Conservation (phyloP, 64 coral and sea anemone genomes). For the Acropora yongei region DNA sequence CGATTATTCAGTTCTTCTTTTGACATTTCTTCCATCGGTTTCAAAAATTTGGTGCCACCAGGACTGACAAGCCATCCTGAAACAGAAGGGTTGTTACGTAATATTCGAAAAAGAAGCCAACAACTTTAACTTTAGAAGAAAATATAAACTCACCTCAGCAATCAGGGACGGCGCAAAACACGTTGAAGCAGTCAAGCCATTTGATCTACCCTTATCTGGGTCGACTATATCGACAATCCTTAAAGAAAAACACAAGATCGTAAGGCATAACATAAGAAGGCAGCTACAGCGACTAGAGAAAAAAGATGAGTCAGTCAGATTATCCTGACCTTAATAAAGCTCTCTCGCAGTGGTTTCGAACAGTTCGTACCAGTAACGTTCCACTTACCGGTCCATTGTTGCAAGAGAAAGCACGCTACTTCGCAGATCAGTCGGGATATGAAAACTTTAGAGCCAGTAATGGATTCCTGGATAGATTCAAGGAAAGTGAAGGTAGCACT, state of each 20-base stretch:
- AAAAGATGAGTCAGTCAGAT: conserved; percentile 60
- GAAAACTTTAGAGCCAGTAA: conserved; percentile 40
- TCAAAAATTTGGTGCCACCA: no score
- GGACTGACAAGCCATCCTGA: no score
- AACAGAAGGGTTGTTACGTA: no score
- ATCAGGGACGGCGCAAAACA: background rate
- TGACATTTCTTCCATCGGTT: no score
- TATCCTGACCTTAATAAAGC: conserved; percentile 54
- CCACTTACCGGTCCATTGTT: conserved; percentile 45
- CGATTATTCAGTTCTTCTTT: no score
- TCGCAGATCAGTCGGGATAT: conserved; percentile 39
- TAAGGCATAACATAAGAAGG: conserved; percentile 16
- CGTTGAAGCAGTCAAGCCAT: conserved; percentile 6
- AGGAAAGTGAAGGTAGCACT: conserved; percentile 63
- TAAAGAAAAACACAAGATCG: conserved; percentile 37
- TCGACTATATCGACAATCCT: conserved; percentile 36
- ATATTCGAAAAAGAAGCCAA: no score
- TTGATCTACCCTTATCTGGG: conserved; percentile 40
- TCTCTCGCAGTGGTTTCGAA: conserved; percentile 42
- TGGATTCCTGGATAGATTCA: conserved; percentile 53
- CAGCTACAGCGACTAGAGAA: conserved; percentile 32
- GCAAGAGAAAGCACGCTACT: conserved; percentile 55
- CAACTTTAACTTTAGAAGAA: background rate
- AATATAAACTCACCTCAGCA: conserved; percentile 16
- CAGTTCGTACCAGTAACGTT: conserved; percentile 41